Base-by-base conservation (phyloP, 1,140 invertebrate genomes). In the Asbolus verrucosus region DNA sequence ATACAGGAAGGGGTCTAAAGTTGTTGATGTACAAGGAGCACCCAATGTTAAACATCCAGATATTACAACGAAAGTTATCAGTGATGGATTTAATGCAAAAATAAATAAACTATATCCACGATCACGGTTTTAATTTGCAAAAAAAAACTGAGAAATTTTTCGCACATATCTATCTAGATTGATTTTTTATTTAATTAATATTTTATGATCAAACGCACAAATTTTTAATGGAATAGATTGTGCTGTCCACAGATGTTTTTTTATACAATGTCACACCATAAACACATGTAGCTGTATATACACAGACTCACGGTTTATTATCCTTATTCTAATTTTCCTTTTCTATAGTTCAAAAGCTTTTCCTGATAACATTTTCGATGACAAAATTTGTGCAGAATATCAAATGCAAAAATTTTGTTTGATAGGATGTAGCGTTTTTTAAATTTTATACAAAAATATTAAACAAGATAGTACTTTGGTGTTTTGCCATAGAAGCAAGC, bases 11-110 rank as follows among this genome's bases (percentile, higher is more conserved):
- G 73, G 67, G 6, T 27, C 87, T 0, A 82, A 81, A 15, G 84
- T 89, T 30, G 83, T 86, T 4, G 84, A 87, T 68, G 84, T 88
- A n/a, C 84, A 81, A 27, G 83, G 83, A 78, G 84, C 83, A 41
- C 67, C 59, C 11, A 24, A 6, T 16, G 39, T 43, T 2, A 54
- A 54, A 54, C 46, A 54, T 6, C 30, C 18, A 3, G 36, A 62
- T 18, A 14, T 36, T 27, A 21, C 6, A 2, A 62, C 9, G 27
- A 62, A 62, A 62, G 24, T 36, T 38, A 24, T n/a, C n/a, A n/a
- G 18, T 18, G 60, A 62, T 3, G 60, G 36, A 4, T 62, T 38
- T 62, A 16, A 38, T 62, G 31, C 60, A 4, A 62, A 62, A 24
- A 9, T 39, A 21, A 50, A 67, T 13, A 67, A 67, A 15, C 19